Percentiles rank a stretch among this genome's conserved stretches.
Conservation (phyloP, 2,113 vertebrate species). For the Cacatua alba region DNA sequence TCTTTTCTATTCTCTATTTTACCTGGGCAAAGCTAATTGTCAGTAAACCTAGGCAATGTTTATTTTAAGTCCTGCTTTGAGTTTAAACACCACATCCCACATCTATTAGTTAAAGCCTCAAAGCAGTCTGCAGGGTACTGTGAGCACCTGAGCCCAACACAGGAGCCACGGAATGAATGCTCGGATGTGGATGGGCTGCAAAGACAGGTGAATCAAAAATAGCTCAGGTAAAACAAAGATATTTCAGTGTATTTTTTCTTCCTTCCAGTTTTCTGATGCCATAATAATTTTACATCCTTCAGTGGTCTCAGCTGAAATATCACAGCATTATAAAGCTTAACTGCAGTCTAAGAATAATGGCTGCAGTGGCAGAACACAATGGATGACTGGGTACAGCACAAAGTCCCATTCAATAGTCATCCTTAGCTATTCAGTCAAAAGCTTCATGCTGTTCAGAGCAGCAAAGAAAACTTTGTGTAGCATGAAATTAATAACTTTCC, state of each 20-base stretch:
- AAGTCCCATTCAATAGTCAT: background rate
- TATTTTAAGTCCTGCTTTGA: constrained; percentile 13
- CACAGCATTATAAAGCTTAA: constrained; percentile 14
- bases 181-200: background rate
- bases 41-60: background rate
- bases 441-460: background rate
- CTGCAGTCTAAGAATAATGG: constrained; percentile 40
- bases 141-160: background rate
- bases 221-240: background rate
- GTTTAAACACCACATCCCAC: background rate
- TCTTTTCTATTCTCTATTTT: background rate
- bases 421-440: constrained; percentile 25
- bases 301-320: constrained; percentile 42
- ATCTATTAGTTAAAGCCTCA: background rate
- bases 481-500: background rate
- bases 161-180: background rate
- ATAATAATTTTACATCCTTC: constrained; percentile 9
- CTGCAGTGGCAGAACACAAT: constrained; percentile 20
- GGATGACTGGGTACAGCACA: constrained; percentile 14
- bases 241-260: background rate
- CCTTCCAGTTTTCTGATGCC: background rate
- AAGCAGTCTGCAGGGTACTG: background rate
- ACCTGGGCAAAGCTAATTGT: background rate
- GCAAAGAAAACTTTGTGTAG: background rate
- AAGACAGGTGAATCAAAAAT: background rate